Evolutionary conservation across 2,888 invertebrate genomes (phyloP).

Genomic region (Itoplectis maculator): DNA sequence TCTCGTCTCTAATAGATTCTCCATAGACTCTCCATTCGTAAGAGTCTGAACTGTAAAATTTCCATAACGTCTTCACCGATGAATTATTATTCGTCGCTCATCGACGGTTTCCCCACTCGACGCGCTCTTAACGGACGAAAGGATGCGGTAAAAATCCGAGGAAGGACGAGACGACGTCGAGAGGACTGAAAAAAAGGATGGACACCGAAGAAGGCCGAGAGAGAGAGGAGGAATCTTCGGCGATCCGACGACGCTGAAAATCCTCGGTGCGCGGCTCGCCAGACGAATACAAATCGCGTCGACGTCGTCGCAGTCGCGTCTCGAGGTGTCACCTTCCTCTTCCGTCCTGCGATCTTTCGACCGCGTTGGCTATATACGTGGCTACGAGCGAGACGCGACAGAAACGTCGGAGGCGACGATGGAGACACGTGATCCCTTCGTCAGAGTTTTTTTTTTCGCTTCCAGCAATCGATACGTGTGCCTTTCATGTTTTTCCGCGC

Average conservation of each 20-base stretch:
- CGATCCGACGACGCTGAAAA: constrained; percentile 35
- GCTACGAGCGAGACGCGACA: constrained; percentile 7
- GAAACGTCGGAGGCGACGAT: constrained; percentile 13
- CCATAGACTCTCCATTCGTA: no score
- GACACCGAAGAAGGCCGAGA: no score
- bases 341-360: constrained; percentile 40
- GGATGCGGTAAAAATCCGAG: neutral
- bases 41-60: no score
- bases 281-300: constrained; percentile 65
- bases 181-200: no score
- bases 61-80: no score
- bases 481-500: constrained; percentile 51
- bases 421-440: constrained; percentile 23
- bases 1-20: no score
- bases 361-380: neutral
- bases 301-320: constrained; percentile 34
- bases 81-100: constrained; percentile 6
- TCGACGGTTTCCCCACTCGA: neutral
- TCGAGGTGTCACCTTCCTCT: constrained; percentile 43
- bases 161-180: no score
- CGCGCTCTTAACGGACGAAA: constrained; percentile 2
- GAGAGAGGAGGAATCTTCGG: constrained; percentile 26
- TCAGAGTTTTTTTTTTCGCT: constrained; percentile 21
- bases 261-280: constrained; percentile 43
- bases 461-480: constrained; percentile 59